Conservation (phyloP, 1,140 invertebrate species). For the Zophobas morio region DNA sequence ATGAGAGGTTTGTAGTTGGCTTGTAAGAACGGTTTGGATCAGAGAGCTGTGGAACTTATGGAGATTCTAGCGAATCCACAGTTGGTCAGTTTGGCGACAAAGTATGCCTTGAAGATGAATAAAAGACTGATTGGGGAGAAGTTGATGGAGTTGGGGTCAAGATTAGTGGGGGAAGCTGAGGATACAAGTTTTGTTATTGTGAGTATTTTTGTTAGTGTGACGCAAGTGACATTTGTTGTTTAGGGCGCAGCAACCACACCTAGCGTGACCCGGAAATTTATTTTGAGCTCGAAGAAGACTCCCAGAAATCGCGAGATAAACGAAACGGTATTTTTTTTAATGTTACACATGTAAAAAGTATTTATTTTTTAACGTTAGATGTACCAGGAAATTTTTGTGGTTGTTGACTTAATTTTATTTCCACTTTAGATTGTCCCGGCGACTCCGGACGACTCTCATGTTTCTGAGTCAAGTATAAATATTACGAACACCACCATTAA, state of each 20-base stretch:
- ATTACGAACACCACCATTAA: not conserved
- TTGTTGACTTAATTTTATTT: not conserved
- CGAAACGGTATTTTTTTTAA: too few species aligned
- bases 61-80: slow-evolving; percentile 84
- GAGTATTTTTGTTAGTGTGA: not conserved
- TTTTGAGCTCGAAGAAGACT: too few species aligned
- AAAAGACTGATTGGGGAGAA: slow-evolving; percentile 85
- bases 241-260: not conserved
- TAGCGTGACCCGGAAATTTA: too few species aligned
- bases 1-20: slow-evolving; percentile 76
- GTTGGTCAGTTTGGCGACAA: slow-evolving; percentile 86
- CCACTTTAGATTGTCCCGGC: too few species aligned
- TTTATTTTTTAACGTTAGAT: too few species aligned
- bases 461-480: not conserved
- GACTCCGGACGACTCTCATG: too few species aligned
- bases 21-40: slow-evolving; percentile 86
- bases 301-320: too few species aligned
- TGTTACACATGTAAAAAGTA: too few species aligned
- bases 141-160: slow-evolving; percentile 69
- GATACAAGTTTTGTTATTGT: not conserved
- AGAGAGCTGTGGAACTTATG: slow-evolving; percentile 89
- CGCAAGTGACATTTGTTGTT: not conserved
- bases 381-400: not conserved
- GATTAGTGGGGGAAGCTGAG: not conserved
- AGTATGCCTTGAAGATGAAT: slow-evolving; percentile 86